Percentiles rank a stretch among this genome's conserved stretches.
Evolutionary conservation across 2,113 vertebrate species (phyloP).

Genomic region (Clinocottus analis): DNA sequence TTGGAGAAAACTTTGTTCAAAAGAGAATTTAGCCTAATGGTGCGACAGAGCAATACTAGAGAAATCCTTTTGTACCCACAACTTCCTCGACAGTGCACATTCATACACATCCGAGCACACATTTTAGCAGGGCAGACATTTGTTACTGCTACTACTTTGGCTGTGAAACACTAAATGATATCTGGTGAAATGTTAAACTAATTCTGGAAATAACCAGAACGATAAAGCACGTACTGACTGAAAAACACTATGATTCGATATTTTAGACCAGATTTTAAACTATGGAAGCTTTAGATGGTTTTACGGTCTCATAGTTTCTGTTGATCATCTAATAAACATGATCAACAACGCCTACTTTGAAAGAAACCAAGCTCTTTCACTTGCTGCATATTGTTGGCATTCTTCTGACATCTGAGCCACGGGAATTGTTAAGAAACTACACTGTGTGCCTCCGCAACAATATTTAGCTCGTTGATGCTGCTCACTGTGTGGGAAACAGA

Average conservation of each 20-base stretch:
- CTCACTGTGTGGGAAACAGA: constrained; percentile 29
- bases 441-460: constrained; percentile 46
- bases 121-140: too few relatives aligned
- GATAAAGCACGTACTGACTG: not conserved
- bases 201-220: too few relatives aligned
- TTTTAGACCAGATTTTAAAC: not conserved
- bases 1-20: too few relatives aligned
- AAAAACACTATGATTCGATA: not conserved
- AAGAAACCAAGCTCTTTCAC: constrained; percentile 7
- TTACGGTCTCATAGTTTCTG: not conserved
- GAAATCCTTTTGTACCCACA: too few relatives aligned
- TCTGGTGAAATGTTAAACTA: too few relatives aligned
- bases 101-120: too few relatives aligned
- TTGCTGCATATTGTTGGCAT: constrained; percentile 44
- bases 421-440: constrained; percentile 33
- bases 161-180: too few relatives aligned
- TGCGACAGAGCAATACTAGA: too few relatives aligned
- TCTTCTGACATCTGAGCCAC: constrained; percentile 46
- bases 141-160: too few relatives aligned
- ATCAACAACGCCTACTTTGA: not conserved
- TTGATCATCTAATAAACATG: not conserved
- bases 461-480: constrained; percentile 14
- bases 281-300: not conserved
- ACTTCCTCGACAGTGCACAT: too few relatives aligned
- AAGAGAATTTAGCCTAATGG: too few relatives aligned